A percentile compares a stretch with the other conserved stretches of the same genome.
Evolutionary conservation across 1,140 invertebrate genomes (phyloP).

Genomic region (Vanessa atalanta): DNA sequence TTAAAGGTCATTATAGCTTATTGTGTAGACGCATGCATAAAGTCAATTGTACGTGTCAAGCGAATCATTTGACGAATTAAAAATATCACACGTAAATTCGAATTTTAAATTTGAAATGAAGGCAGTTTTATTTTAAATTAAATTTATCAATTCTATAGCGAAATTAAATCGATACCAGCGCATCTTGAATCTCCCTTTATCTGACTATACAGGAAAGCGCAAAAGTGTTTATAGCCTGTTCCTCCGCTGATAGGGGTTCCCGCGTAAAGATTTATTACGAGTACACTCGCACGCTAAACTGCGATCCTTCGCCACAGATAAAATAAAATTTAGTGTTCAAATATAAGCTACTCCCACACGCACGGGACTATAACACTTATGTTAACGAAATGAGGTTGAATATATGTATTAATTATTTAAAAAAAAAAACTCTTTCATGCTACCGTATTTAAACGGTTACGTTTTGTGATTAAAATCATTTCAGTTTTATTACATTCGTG

Average conservation of each 20-base stretch:
- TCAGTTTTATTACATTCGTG: slow-evolving; percentile 6
- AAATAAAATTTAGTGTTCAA: slow-evolving; percentile 41
- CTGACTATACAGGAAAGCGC: slow-evolving; percentile 47
- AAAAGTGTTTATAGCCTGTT: slow-evolving; percentile 55
- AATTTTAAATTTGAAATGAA: slow-evolving; percentile 1
- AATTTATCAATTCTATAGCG: neutral
- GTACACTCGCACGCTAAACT: slow-evolving; percentile 54
- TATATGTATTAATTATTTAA: too few relatives aligned
- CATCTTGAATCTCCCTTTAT: slow-evolving; percentile 24
- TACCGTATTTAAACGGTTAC: neutral
- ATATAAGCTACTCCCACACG: slow-evolving; percentile 16
- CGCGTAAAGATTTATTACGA: slow-evolving; percentile 49
- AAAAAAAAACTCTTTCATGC: neutral
- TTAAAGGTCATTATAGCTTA: slow-evolving; percentile 2
- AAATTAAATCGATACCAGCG: slow-evolving; percentile 21
- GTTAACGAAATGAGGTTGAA: slow-evolving; percentile 4
- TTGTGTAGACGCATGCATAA: neutral
- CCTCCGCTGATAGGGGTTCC: slow-evolving; percentile 52
- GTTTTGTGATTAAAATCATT: slow-evolving; percentile 16
- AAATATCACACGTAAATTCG: neutral
- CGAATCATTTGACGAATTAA: neutral
- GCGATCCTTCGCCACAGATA: slow-evolving; percentile 47
- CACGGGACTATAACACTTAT: slow-evolving; percentile 1
- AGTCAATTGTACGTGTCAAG: neutral
- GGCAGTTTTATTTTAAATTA: neutral